Conservation (phyloP, 2,113 vertebrate genomes). For the Formicarius rufipectus region DNA sequence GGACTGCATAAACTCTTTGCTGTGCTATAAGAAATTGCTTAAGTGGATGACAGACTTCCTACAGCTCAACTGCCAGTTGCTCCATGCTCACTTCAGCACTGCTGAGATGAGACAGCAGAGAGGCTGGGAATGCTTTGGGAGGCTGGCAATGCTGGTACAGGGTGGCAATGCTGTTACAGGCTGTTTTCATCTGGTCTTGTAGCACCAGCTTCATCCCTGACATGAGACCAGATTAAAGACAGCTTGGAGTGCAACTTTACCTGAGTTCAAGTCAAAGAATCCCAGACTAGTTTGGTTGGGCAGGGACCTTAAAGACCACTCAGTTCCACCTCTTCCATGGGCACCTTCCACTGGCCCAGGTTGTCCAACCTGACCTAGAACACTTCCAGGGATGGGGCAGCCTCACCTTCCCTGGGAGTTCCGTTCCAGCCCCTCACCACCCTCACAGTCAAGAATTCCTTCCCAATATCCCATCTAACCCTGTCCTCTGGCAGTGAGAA, state of each 20-base stretch:
- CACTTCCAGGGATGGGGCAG: not conserved
- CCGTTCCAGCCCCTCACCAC: not conserved
- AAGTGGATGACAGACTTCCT: not conserved
- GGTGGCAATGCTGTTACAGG: not conserved
- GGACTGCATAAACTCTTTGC: not conserved
- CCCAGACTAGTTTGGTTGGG: fast-evolving
- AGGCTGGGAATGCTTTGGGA: too few species aligned
- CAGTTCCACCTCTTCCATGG: not conserved
- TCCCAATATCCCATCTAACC: fast-evolving
- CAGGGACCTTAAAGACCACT: fast-evolving
- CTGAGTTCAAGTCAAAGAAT: not conserved
- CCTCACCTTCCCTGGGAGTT: not conserved
- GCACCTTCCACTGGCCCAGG: not conserved
- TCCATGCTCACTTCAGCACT: fast-evolving
- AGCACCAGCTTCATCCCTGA: not conserved
- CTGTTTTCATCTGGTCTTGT: too few species aligned
- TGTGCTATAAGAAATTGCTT: not conserved
- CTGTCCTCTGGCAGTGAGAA: not conserved
- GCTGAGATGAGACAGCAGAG: not conserved
- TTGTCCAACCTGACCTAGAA: not conserved
- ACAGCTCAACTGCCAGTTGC: not conserved
- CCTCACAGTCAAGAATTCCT: not conserved
- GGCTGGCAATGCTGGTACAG: not conserved
- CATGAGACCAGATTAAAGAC: not conserved
- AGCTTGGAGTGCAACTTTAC: not conserved